Conservation (phyloP, 2,888 invertebrate genomes). For the Trichogramma dendrolimi region DNA sequence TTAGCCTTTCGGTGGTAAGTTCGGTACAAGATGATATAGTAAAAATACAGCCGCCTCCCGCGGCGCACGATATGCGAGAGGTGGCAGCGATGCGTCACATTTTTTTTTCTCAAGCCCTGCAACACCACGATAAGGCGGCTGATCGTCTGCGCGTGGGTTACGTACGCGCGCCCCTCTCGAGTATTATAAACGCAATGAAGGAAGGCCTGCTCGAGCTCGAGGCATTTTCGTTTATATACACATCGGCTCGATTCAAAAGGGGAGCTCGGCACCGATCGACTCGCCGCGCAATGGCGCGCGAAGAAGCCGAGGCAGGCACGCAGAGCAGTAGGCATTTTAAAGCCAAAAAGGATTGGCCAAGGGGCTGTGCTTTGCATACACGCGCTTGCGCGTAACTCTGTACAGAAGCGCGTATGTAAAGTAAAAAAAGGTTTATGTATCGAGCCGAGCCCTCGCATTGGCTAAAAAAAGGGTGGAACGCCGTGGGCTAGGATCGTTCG, state of each 20-base stretch:
- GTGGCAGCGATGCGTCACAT: constrained; percentile 47
- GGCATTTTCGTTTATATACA: no score
- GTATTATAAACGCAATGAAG: background rate
- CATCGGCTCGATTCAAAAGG: no score
- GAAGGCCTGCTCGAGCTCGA: no score
- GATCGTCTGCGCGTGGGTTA: constrained; percentile 22
- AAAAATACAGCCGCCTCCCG: constrained; percentile 33
- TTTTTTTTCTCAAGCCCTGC: constrained; percentile 43
- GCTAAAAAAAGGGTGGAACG: no score
- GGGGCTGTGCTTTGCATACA: constrained; percentile 40
- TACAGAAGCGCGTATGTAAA: constrained; percentile 23
- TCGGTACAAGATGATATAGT: background rate
- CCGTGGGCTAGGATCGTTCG: no score
- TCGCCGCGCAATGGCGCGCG: no score
- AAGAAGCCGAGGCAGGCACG: no score
- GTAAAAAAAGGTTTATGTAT: constrained; percentile 32
- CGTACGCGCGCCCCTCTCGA: background rate
- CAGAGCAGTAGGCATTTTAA: no score
- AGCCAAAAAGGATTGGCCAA: background rate
- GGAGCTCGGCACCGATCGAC: no score
- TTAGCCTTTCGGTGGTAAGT: constrained; percentile 15
- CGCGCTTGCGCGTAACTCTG: constrained; percentile 2
- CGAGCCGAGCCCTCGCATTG: constrained; percentile 15
- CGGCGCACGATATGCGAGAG: constrained; percentile 40
- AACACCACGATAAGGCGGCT: constrained; percentile 41